Base-by-base conservation (phyloP, 2,113 vertebrate species). In the Mystacornis crossleyi region DNA sequence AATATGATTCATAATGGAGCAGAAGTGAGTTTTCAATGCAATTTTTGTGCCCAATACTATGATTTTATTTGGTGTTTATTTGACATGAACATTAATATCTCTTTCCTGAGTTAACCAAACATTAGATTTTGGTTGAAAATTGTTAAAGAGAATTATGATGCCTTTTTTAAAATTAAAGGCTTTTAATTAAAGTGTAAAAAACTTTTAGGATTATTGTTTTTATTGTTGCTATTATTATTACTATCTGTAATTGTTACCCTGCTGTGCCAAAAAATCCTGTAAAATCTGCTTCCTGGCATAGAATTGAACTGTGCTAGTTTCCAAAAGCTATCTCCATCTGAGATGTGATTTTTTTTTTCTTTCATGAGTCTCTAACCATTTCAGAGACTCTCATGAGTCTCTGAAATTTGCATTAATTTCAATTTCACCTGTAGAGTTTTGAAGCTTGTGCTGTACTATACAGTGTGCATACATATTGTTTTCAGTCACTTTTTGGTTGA, bases 181-280 rank as follows among this genome's bases (percentile, higher is more conserved):
- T 43, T n/a, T 58, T 34, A 4, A 8, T 40, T 36, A 5, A 74
- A 53, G 14, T 48, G 5, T 36, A 33, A 42, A 75, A 72, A 31
- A 1, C 9, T 24, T 18, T 0, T 7, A 38, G 7, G 4, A 16
- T 45, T 42, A n/a, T 36, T 47, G 18, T 34, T 31, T 8, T 51
- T 28, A 5, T 43, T 26, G 5, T 48, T 29, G 4, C 34, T 42
- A 2, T 42, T 69, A 8, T 25, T 47, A 2, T 42, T 69, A 8
- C 21, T 47, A 1, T 58, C 25, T 75, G 29, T 78, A 24, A 25
- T 55, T 58, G 6, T 65, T 73, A 31, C 8, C 3, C 2, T 81
- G 12, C 15, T 2, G 4, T 78, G 34, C 36, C 38, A 86, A 60
- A 88, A 88, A 54, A 70, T 62, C 62, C 42, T 74, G 0, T 53